These are phyloP conservation scores for Apoda limacodes DNA, from an alignment of 2,888 invertebrate genomes.

Conservation along the genomic window DNA sequence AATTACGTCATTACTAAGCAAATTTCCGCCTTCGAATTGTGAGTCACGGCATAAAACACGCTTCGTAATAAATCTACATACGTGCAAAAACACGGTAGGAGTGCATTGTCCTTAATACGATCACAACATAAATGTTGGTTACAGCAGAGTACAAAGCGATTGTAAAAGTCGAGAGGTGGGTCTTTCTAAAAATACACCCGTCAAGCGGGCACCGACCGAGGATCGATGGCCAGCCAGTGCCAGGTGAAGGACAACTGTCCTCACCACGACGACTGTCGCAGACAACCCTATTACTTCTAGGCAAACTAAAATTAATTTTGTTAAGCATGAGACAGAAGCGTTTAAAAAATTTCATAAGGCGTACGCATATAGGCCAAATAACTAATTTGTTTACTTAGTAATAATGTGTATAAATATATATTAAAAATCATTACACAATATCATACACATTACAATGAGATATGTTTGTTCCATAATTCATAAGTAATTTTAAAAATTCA, in stretches of 20 bases:
- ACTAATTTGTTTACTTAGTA: too few species aligned
- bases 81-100: constrained; percentile 26
- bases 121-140: background rate
- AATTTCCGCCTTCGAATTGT: constrained; percentile 64
- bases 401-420: too few species aligned
- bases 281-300: too few species aligned
- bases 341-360: too few species aligned
- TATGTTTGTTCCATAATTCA: too few species aligned
- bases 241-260: constrained; percentile 56
- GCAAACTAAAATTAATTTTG: too few species aligned
- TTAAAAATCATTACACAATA: too few species aligned
- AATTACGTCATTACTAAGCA: constrained; percentile 63
- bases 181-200: constrained; percentile 56
- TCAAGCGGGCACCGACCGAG: constrained; percentile 45
- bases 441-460: too few species aligned
- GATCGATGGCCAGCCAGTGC: constrained; percentile 56
- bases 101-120: constrained; percentile 20
- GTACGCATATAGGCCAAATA: too few species aligned
- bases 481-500: too few species aligned
- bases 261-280: background rate
- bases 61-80: constrained; percentile 43
- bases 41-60: constrained; percentile 58
- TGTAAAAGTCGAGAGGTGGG: constrained; percentile 14
- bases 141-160: background rate
- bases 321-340: too few species aligned